Evolutionary conservation across 2,888 invertebrate genomes (phyloP), one percentile per base, ranked within the genome.

Genomic region (Synergus japonicus): DNA sequence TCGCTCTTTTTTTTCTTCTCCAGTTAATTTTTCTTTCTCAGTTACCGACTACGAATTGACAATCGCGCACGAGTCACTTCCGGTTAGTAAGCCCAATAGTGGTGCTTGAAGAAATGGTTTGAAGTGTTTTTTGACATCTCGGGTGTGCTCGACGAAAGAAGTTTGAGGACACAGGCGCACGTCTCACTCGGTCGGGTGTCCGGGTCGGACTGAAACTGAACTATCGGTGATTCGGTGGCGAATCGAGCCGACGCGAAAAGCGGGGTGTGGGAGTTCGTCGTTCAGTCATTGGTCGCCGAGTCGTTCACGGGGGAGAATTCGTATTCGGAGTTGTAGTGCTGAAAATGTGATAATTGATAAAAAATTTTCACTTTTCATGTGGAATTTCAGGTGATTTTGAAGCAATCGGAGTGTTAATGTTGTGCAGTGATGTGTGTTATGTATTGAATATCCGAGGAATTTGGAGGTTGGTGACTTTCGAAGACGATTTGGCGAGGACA

Each of bases 151-250:
- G 7, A 22, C 54, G 73, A 73, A 49, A 54, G 54, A 54, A 60
- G 12, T 22, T 13, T n/a, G n/a, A 22, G 69, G 65, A 76, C 67
- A 78, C 63, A 67, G 76, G 60, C 79, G 73, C 73, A 82, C 84
- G 86, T 79, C 82, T 84, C 85, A 83, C 89, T 89, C 88, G 88
- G 87, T 90, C 88, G 89, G 88, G 88, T 87, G 91, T 90, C 91
- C 91, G 91, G 91, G 89, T 89, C 88, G 91, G 90, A 92, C 91
- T 91, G 91, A 91, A 83, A 85, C 83, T 77, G 77, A 80, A 69
- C 81, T 80, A 85, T 87, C 60, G 1, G 4, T 5, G n/a, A n/a
- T n/a, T n/a, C 60, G 4, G 12, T 5, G 22, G 85, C 88, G 85
- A 86, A 84, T 84, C 89, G 85, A 85, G 86, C 81, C 83, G 85